These are phyloP conservation scores for Sigmodon hispidus DNA, from an alignment of 2,113 vertebrate species.

Conservation along the genomic window DNA sequence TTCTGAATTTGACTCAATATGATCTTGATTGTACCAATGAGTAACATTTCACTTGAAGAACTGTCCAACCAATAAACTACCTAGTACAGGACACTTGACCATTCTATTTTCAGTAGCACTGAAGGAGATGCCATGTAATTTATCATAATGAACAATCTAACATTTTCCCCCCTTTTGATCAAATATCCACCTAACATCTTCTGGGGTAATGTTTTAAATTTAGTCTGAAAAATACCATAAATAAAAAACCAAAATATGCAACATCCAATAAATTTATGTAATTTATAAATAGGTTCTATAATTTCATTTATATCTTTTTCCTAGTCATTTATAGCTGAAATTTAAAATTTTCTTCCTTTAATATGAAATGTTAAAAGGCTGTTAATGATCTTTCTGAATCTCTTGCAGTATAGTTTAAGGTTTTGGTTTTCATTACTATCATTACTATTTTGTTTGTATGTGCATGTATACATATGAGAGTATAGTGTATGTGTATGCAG, in stretches of 20 bases:
- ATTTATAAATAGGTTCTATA: slow-evolving; percentile 4
- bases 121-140: background rate
- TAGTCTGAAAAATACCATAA: slow-evolving; percentile 11
- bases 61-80: background rate
- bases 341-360: slow-evolving; percentile 1
- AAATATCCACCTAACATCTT: slow-evolving; percentile 34
- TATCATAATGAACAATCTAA: slow-evolving; percentile 20
- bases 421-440: background rate
- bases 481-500: too few relatives aligned
- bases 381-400: slow-evolving; percentile 40
- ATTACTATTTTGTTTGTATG: background rate
- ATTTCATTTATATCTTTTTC: slow-evolving; percentile 39
- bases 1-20: slow-evolving; percentile 54
- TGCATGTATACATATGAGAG: background rate
- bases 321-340: slow-evolving; percentile 21
- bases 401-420: background rate
- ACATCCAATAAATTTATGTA: background rate
- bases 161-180: slow-evolving; percentile 23
- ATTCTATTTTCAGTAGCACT: slow-evolving; percentile 30
- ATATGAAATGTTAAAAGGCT: slow-evolving; percentile 19
- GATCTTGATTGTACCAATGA: slow-evolving; percentile 18
- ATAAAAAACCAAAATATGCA: slow-evolving; percentile 1
- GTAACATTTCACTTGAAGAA: slow-evolving; percentile 50
- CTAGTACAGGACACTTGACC: background rate
- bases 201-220: slow-evolving; percentile 36